Percentiles rank a stretch among this genome's conserved stretches.
Conservation (phyloP, 2,797 vertebrate species). For the Hemibagrus guttatus region DNA sequence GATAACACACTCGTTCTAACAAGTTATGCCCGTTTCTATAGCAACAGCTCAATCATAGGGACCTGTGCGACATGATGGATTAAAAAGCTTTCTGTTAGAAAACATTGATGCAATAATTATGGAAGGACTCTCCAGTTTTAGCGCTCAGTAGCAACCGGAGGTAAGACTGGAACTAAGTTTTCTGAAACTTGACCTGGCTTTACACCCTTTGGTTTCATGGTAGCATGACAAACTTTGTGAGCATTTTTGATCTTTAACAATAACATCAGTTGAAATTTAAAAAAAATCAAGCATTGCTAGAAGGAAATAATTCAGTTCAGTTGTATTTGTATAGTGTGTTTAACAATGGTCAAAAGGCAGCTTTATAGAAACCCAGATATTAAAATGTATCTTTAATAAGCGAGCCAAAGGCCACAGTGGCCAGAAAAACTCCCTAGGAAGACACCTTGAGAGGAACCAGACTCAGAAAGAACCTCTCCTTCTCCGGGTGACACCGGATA, state of each 20-base stretch:
- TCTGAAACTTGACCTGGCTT: background rate
- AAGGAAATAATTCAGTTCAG: background rate
- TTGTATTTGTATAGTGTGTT: background rate
- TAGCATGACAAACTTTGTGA: background rate
- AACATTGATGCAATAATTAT: background rate
- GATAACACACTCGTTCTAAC: no score
- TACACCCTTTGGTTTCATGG: no score
- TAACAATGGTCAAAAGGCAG: background rate
- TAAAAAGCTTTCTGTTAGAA: background rate
- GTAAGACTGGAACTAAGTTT: background rate
- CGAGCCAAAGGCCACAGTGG: background rate
- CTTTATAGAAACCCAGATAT: background rate
- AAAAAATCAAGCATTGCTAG: background rate
- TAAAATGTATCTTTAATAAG: background rate
- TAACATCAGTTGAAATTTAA: background rate
- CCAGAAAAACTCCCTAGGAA: background rate
- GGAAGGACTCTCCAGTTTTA: background rate
- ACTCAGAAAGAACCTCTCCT: no score
- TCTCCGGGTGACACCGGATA: no score
- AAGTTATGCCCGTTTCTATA: background rate
- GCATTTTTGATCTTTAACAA: no score
- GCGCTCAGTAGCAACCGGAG: background rate
- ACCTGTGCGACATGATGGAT: background rate
- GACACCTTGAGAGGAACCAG: background rate
- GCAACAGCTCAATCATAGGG: background rate